Conservation (phyloP, 2,797 vertebrate genomes). For the Staurois parvus region DNA sequence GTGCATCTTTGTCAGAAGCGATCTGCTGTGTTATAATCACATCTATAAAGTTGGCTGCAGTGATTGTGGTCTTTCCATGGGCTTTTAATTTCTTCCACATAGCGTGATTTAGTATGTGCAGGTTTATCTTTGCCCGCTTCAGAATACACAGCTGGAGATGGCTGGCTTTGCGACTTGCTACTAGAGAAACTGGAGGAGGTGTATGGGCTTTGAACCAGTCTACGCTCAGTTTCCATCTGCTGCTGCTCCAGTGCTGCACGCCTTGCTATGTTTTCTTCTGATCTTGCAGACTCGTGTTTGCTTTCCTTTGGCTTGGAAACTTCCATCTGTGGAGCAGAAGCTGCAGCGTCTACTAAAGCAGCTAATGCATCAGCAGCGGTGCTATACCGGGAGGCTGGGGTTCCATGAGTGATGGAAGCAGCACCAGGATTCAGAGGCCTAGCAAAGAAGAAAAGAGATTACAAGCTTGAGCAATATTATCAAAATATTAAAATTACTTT, state of each 20-base stretch:
- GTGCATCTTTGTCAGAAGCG: conserved; percentile 94
- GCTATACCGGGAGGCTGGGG: conserved; percentile 87
- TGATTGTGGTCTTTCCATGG: conserved; percentile 97
- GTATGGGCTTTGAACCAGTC: conserved; percentile 87
- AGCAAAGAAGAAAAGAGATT: conserved; percentile 61
- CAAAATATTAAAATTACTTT: neutral
- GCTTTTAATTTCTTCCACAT: conserved; percentile 97
- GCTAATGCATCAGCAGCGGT: conserved; percentile 95
- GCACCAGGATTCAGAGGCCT: conserved; percentile 85
- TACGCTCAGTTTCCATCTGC: conserved; percentile 85
- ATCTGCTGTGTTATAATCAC: conserved; percentile 99
- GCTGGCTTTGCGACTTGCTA: conserved; percentile 83
- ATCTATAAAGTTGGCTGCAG: conserved; percentile 98
- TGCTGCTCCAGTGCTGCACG: conserved; percentile 79
- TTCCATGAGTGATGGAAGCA: conserved; percentile 81
- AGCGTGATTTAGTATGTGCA: conserved; percentile 92
- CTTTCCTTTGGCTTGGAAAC: conserved; percentile 90
- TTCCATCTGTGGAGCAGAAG: conserved; percentile 93
- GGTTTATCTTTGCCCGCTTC: conserved; percentile 89
- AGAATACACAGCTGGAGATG: conserved; percentile 81
- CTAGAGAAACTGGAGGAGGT: conserved; percentile 83
- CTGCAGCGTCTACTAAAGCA: conserved; percentile 93
- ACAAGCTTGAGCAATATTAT: neutral
- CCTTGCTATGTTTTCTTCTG: conserved; percentile 84
- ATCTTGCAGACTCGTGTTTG: conserved; percentile 85